Base-by-base conservation (phyloP, 2,797 vertebrate genomes). In the Sparidentex hasta region DNA sequence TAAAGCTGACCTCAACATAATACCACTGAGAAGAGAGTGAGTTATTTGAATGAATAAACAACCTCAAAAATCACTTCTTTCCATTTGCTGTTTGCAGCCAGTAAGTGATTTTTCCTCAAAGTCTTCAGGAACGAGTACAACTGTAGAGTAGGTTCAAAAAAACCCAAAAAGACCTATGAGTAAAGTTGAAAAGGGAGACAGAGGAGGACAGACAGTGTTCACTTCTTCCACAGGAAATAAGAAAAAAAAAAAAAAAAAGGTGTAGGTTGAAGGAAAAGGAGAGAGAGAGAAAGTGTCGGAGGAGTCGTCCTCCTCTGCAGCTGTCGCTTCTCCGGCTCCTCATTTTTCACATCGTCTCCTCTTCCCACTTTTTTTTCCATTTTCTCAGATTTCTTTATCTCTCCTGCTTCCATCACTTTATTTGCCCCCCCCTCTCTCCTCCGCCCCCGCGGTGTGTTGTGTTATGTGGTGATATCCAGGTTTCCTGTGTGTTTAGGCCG, bases 401-500 rank as follows among this genome's bases (percentile, higher is more conserved):
- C 11, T 44, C 17, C 67, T 13, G 3, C 4, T 44, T 59, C 29
- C 52, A 20, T 52, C 76, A 21, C 27, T 59, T n/a, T 59, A 16
- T 63, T 62, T 29, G 23, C 11, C 14, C 41, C 65, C 29, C 33
- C 3, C 16, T 44, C 41, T 29, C 29, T 33, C 29, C 29, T 33
- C 29, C 29, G 14, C 25, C 44, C 44, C 65, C 9, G 47, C 74
- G 48, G 69, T 64, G 78, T 64, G 50, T 76, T 68, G 75, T 87
- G 80, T 65, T 69, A 44, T 65, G 67, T 27, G 7, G 48, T 14
- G 62, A 84, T 48, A 55, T 81, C 65, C 67, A 78, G 48, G 48
- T 71, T 84, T 73, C 77, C 68, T 85, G 71, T 87, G 81, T 82
- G 72, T 81, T 82, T 14, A 83, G 57, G 51, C 76, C 7, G 41